Evolutionary conservation across 2,888 invertebrate species (phyloP), one percentile per base, ranked within the genome.

Genomic region (Rhingia campestris): DNA sequence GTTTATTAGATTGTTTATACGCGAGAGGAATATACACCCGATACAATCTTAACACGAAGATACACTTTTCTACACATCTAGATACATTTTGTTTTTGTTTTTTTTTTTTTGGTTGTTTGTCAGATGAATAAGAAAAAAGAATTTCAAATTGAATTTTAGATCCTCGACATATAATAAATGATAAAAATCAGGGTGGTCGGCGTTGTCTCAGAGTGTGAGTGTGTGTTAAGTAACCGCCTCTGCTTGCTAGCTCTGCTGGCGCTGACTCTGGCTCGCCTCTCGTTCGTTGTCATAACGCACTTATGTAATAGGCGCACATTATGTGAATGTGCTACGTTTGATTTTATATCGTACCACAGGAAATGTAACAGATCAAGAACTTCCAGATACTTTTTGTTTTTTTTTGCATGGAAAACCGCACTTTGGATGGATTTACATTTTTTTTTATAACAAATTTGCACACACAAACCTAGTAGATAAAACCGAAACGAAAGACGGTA

Each of bases 261-360:
- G 56, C 30, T 56, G 35, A 33, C 54, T 61, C 58, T 51, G 53
- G 51, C 51, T 69, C 56, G 63, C 70, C 53, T 45, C 72, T 72
- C 59, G 66, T 72, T 74, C 73, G 85, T 85, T 85, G 85, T 85
- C 87, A 87, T 87, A 87, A 87, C 87, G 85, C 81, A 86, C 87
- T 87, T 87, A 87, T 87, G 87, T 87, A 87, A 87, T 86, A 86
- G 81, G 82, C 87, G 86, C 87, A 84, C 84, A 86, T 85, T 86
- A 85, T 86, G 80, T 84, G 84, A 84, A 84, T 64, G 58, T 82
- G 66, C 67, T 66, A 43, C 61, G 67, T 70, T 53, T 61, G 49
- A 61, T 61, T 69, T 61, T 22, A 22, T 22, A 22, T 22, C 22
- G 45, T 66, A 43, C 30, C 33, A 9, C 7, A 12, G 22, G 12